Base-by-base conservation (phyloP, 2,797 vertebrate genomes). In the Heterohyrax brucei region DNA sequence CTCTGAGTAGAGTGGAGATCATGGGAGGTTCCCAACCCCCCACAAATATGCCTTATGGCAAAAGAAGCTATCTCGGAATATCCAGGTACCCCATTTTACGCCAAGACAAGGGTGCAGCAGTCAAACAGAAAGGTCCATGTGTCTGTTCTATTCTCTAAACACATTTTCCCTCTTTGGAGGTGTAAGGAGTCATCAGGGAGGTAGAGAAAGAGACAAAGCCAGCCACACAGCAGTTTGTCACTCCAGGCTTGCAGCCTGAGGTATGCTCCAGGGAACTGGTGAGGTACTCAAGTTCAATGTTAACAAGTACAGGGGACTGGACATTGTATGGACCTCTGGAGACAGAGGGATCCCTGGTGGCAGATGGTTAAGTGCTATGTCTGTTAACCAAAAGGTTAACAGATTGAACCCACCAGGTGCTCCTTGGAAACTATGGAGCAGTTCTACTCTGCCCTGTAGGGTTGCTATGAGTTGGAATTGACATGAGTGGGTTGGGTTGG, bases 231-330 rank as follows among this genome's bases (percentile, higher is more conserved):
- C 33, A 7, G 1, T 64, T 66, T 75, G 53, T 59, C 64, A 18
- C 39, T 22, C n/a, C 46, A 24, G 50, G 68, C 19, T 59, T 70
- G 48, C 13, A 78, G 48, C 76, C 28, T 26, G 44, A 76, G 46
- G 44, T 39, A 9, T 7, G 26, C 76, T 50, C 26, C 68, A 64
- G 53, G 89, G 28, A 21, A 62, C 8, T 1, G 3, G 56, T 0
- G 0, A 78, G 84, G 82, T 44, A 33, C 79, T 53, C 33, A 82
- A n/a, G 64, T 46, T 87, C 76, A 48, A 22, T 85, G 87, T 95
- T 94, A 93, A 93, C 87, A 95, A 96, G 87, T 88, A 84, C 18
- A 66, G 50, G 8, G 53, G 28, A 87, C n/a, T 30, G 50, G 75
- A 30, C 56, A 26, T 22, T 24, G 56, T 75, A 85, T 86, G 53